Conservation (phyloP, 2,888 invertebrate species). For the Thereva nobilitata region DNA sequence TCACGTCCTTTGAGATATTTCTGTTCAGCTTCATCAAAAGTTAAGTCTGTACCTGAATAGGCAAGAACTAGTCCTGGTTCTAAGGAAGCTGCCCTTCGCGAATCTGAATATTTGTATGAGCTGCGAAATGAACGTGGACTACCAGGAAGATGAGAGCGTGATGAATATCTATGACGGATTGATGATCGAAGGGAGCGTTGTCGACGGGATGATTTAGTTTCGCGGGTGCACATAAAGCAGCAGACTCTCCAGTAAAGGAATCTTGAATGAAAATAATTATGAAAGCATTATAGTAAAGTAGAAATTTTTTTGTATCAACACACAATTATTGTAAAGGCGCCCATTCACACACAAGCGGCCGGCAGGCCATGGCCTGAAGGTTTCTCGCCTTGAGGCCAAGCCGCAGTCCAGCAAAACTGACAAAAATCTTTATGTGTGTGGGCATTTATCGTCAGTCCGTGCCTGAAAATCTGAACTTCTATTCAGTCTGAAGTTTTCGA, state of each 20-base stretch:
- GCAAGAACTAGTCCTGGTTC: constrained; percentile 65
- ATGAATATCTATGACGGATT: constrained; percentile 48
- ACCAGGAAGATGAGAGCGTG: constrained; percentile 60
- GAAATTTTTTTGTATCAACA: neutral
- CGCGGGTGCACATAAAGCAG: constrained; percentile 85
- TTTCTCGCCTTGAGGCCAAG: too few relatives aligned
- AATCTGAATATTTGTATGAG: constrained; percentile 68
- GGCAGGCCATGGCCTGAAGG: too few relatives aligned
- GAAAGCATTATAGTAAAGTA: constrained; percentile 13
- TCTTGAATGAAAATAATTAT: constrained; percentile 74
- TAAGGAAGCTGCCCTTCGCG: constrained; percentile 62
- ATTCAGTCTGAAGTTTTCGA: too few relatives aligned
- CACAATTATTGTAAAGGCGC: too few relatives aligned
- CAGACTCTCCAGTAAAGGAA: constrained; percentile 93
- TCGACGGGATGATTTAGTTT: constrained; percentile 61
- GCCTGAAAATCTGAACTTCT: too few relatives aligned
- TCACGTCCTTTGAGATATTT: neutral
- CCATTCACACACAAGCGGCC: too few relatives aligned
- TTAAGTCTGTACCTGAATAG: constrained; percentile 73
- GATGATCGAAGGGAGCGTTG: constrained; percentile 58
- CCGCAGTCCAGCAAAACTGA: too few relatives aligned
- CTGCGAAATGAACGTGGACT: constrained; percentile 64
- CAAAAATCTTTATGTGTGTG: too few relatives aligned
- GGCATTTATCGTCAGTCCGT: too few relatives aligned
- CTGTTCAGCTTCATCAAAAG: constrained; percentile 46